Percentiles rank a stretch among this genome's conserved stretches.
phyloP scores from a whole-genome alignment of 2,797 vertebrate species.

The Oophaga sylvatica region DNA sequence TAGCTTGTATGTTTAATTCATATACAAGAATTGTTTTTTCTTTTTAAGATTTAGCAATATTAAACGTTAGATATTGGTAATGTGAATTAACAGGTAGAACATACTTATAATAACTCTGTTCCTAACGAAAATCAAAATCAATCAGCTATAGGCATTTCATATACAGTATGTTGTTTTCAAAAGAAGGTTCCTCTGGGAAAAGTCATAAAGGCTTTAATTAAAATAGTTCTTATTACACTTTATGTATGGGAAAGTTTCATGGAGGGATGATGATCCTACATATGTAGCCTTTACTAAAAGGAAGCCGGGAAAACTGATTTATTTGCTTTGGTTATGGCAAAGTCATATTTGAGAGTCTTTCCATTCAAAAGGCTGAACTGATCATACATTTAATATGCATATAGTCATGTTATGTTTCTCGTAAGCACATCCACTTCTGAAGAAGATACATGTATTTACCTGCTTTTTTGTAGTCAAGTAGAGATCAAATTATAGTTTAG shows the following conservation, averaged over 20 bases:
- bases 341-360: background rate
- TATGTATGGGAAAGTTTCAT: background rate
- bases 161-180: no score
- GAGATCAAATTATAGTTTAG: background rate
- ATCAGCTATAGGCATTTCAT: no score
- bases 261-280: background rate
- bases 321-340: background rate
- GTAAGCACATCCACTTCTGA: background rate
- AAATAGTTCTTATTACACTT: no score
- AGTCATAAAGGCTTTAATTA: background rate
- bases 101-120: no score
- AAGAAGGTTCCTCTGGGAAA: no score
- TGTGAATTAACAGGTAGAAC: no score
- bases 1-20: no score
- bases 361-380: background rate
- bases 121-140: no score
- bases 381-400: background rate
- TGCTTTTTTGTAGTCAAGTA: background rate
- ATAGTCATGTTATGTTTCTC: background rate
- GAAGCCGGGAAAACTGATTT: background rate
- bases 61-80: no score
- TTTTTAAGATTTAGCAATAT: no score
- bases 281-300: background rate
- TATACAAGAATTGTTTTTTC: no score
- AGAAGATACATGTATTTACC: background rate